phyloP scores from a whole-genome alignment of 2,797 vertebrate genomes.

The Salmo trutta region DNA sequence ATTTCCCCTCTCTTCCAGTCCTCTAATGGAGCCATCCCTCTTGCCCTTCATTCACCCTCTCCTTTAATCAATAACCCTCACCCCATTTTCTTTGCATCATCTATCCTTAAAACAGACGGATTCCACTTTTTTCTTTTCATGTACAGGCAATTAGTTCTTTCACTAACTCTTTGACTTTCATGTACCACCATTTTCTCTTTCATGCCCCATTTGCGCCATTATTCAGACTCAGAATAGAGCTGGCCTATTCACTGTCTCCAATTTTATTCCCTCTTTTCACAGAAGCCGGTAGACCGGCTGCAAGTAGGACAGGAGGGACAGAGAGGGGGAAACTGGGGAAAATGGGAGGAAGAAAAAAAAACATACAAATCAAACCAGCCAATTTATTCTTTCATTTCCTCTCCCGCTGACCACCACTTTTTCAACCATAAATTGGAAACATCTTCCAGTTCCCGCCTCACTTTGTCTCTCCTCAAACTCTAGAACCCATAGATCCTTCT shows the following conservation, averaged over 20 bases:
- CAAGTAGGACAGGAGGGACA: conserved; percentile 32
- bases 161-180: conserved; percentile 46
- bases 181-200: conserved; percentile 10
- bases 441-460: conserved; percentile 45
- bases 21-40: conserved; percentile 26
- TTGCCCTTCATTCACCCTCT: conserved; percentile 45
- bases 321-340: neutral
- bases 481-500: conserved; percentile 42
- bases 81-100: conserved; percentile 49
- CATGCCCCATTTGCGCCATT: conserved; percentile 52
- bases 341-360: neutral
- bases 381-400: conserved; percentile 71
- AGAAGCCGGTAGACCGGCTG: conserved; percentile 18
- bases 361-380: conserved; percentile 62
- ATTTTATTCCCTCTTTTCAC: conserved; percentile 19
- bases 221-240: conserved; percentile 27
- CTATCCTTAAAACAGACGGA: conserved; percentile 33
- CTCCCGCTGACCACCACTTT: conserved; percentile 44
- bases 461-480: conserved; percentile 34
- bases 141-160: conserved; percentile 51
- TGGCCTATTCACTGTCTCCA: conserved; percentile 23
- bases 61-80: conserved; percentile 56
- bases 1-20: conserved; percentile 40
- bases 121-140: conserved; percentile 51
- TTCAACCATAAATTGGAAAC: conserved; percentile 62